Evolutionary conservation across 1,140 invertebrate genomes (phyloP), one percentile per base, ranked within the genome.

Genomic region (Branchinecta lynchi): DNA sequence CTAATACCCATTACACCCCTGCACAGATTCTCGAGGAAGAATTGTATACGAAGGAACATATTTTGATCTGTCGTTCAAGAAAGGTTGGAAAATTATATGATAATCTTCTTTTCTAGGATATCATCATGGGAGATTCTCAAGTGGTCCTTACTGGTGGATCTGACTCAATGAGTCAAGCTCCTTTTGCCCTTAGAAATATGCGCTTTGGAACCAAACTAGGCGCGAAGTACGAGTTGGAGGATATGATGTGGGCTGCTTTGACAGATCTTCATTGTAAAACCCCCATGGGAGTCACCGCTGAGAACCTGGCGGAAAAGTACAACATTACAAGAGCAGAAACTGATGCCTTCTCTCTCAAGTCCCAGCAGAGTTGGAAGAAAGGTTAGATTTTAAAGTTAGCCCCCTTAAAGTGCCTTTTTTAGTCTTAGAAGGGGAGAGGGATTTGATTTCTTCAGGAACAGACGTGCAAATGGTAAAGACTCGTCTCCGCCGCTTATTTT

Each of bases 221-320:
- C 0, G 78, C 81, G 60, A 86, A 86, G 70, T 83, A 88, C 71
- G 81, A 89, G 73, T 84, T 98, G 71, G 94, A 98, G 81, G 96
- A 98, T 81, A 83, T 85, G 0, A 79, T 99, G 8, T 98, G 95
- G 96, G 80, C 86, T n/a, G 90, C 91, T 3, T 81, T 99, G 0
- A 87, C 88, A 0, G 96, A 99, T 78, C 84, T 85, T 0, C 87
- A 95, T 76, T 93, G 91, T 76, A 89, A 92, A 74, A 82, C 93
- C 20, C 90, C 94, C 0, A 99, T 99, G 96, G 96, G 90, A 8
- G 79, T 96, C 72, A 99, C 96, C 3, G 96, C 96, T 9, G 96
- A 99, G 81, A 99, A 98, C 78, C 81, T 99, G 45, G 96, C 92
- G 3, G 89, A 85, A 21, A 87, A 98, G 76, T 97, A 90, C 77